A percentile compares a stretch with the other conserved stretches of the same genome.
phyloP scores from a whole-genome alignment of 2,797 vertebrate genomes.

The Pelochelys cantorii region DNA sequence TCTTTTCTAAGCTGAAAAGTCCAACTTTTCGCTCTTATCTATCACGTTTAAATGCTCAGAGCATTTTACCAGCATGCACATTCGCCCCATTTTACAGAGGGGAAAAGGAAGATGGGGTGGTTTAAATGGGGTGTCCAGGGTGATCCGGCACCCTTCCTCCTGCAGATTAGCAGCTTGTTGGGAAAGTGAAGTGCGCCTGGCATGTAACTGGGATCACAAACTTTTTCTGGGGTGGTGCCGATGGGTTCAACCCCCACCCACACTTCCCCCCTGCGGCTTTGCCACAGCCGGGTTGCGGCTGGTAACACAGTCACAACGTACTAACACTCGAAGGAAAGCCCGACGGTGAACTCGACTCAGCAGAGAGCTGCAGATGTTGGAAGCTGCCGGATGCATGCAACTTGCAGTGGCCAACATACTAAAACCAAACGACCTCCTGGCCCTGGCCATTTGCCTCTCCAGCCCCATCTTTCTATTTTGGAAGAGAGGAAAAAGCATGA shows the following conservation, averaged over 20 bases:
- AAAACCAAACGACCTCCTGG: no score
- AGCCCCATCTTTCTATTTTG: no score
- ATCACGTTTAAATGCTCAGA: neutral
- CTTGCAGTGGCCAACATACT: no score
- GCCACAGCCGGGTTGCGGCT: neutral
- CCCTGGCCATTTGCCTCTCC: no score
- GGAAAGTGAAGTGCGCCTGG: neutral
- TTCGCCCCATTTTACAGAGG: neutral
- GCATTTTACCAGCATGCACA: neutral
- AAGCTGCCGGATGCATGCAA: no score
- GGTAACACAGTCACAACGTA: no score
- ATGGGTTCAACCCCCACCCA: neutral
- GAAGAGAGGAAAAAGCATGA: no score
- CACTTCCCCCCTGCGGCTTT: neutral
- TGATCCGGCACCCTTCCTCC: neutral
- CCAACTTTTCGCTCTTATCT: neutral
- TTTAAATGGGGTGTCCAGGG: neutral
- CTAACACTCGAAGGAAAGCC: no score
- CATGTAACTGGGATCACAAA: no score
- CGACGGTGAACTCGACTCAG: no score
- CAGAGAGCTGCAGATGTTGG: no score
- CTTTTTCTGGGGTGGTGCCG: neutral
- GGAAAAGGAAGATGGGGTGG: neutral
- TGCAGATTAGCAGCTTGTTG: neutral
- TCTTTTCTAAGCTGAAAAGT: no score